These are phyloP conservation scores for Drosophila kurseongensis DNA, from an alignment of 1,140 invertebrate genomes.

Conservation along the genomic window DNA sequence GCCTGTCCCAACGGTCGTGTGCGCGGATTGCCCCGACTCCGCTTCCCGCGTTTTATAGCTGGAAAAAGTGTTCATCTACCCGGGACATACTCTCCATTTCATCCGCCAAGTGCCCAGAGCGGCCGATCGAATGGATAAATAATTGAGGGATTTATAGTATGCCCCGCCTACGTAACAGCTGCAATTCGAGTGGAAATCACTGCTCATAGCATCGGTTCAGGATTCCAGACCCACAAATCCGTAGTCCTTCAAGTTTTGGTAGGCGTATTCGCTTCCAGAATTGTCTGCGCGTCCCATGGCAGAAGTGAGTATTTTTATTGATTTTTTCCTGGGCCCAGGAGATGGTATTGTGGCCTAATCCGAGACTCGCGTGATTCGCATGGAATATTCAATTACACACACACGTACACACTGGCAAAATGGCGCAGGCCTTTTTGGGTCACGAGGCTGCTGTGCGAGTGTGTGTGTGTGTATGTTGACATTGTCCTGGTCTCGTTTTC, in stretches of 20 bases:
- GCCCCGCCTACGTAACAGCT: constrained; percentile 40
- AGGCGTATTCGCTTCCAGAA: constrained; percentile 18
- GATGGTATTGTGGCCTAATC: constrained; percentile 46
- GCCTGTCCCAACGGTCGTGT: constrained; percentile 57
- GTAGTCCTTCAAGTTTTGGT: neutral
- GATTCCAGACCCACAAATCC: constrained; percentile 5
- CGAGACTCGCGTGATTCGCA: constrained; percentile 75
- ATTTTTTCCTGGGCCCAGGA: constrained; percentile 61
- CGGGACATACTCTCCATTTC: constrained; percentile 1
- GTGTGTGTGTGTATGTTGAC: constrained; percentile 68
- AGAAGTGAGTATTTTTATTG: constrained; percentile 73
- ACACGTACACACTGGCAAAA: constrained; percentile 25
- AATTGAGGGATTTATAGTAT: constrained; percentile 22
- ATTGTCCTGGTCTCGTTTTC: constrained; percentile 77
- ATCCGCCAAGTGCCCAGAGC: neutral
- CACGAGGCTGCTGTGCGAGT: constrained; percentile 65
- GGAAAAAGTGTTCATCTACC: constrained; percentile 15
- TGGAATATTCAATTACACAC: constrained; percentile 64
- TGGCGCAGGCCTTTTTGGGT: constrained; percentile 65
- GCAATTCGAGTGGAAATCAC: constrained; percentile 20
- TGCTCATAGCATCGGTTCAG: constrained; percentile 34
- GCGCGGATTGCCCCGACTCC: constrained; percentile 19
- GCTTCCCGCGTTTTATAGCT: constrained; percentile 26
- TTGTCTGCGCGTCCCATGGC: constrained; percentile 44
- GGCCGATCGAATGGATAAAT: constrained; percentile 23